Evolutionary conservation across 2,797 vertebrate genomes (phyloP).

Genomic region (Oreochromis mossambicus): DNA sequence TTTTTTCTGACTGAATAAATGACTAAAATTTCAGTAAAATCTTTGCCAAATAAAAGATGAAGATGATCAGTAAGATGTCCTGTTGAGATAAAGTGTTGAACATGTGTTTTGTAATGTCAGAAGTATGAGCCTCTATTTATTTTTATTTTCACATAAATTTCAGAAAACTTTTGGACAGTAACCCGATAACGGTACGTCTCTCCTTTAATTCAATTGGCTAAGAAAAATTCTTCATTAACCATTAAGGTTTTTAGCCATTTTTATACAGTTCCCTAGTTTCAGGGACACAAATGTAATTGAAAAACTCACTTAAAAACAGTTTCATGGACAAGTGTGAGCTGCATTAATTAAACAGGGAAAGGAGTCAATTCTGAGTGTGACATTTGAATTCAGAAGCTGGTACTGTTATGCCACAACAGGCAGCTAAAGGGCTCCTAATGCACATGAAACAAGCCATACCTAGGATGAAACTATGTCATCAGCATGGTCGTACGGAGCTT

Average conservation of each 20-base stretch:
- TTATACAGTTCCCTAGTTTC: background rate
- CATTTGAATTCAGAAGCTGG: background rate
- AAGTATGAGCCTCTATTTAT: background rate
- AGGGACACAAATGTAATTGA: background rate
- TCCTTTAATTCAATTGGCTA: background rate
- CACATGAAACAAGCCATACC: background rate
- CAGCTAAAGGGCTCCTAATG: background rate
- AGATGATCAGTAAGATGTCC: background rate
- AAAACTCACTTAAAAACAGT: background rate
- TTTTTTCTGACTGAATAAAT: background rate
- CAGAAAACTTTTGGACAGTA: too few species aligned
- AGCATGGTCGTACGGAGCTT: too few species aligned
- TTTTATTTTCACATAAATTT: too few species aligned
- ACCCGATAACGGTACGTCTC: too few species aligned
- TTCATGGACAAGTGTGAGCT: background rate
- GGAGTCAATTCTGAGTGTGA: background rate
- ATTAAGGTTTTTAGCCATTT: background rate
- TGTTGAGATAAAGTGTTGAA: background rate
- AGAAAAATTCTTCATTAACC: background rate
- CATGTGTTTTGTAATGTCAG: background rate
- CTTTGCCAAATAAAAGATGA: background rate
- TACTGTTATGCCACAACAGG: background rate
- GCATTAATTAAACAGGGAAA: background rate
- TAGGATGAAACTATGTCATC: too few species aligned
- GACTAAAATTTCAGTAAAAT: accelerated